These are phyloP conservation scores for Myotis myotis DNA, from an alignment of 2,797 vertebrate genomes.

Conservation along the genomic window DNA sequence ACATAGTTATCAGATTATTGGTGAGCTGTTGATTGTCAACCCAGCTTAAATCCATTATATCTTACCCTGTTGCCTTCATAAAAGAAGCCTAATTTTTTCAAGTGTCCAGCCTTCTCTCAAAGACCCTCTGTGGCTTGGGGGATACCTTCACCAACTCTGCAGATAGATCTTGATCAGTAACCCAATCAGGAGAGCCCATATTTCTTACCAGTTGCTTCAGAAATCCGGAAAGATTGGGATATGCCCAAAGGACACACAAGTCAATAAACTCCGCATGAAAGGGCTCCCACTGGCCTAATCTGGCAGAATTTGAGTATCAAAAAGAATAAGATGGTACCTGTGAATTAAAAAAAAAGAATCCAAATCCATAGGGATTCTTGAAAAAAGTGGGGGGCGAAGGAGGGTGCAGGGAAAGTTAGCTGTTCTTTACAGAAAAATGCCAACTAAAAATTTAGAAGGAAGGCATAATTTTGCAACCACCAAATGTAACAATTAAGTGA, in stretches of 20 bases:
- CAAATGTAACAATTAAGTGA: not conserved
- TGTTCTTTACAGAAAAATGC: not conserved
- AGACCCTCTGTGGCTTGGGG: not conserved
- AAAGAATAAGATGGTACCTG: not conserved
- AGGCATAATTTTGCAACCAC: not conserved
- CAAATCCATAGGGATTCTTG: not conserved
- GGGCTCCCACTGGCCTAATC: not conserved
- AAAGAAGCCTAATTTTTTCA: not conserved
- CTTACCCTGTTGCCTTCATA: not conserved
- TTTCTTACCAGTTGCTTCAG: conserved; percentile 4
- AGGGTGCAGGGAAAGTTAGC: not conserved
- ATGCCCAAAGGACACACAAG: not conserved
- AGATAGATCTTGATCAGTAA: not conserved
- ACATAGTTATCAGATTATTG: not conserved
- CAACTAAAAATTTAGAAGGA: not conserved
- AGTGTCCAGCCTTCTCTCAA: not conserved
- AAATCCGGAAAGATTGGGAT: not conserved
- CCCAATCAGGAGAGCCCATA: not conserved
- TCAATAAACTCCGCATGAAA: not conserved
- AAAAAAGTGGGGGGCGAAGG: not conserved
- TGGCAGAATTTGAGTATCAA: conserved; percentile 4
- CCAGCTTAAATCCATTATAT: not conserved
- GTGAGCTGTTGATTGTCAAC: not conserved
- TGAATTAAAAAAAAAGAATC: not conserved
- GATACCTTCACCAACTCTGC: not conserved